Evolutionary conservation across 2,113 vertebrate species (phyloP), one percentile per base, ranked within the genome.

Genomic region (Donacobius atricapilla): DNA sequence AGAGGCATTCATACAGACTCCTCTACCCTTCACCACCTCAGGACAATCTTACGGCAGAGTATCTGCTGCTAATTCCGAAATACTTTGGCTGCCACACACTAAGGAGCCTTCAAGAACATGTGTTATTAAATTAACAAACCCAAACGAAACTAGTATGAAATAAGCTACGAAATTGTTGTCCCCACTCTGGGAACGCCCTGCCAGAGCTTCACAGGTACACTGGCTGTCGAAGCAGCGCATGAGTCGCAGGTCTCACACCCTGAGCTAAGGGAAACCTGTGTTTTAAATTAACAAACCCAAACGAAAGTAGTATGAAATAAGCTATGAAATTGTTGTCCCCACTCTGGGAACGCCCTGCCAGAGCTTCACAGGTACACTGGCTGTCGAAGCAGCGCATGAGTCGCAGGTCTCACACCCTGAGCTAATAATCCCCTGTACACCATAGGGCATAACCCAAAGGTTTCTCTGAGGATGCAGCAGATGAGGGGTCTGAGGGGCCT

Each of bases 401-500:
- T n/a, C 33, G 60, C 60, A 16, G 5, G 24, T 42, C 63, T 30
- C 18, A 24, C 45, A 7, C 19, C 20, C 9, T 7, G 14, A 11
- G 65, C 1, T 5, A 2, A 39, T n/a, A n/a, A n/a, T n/a, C n/a
- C n/a, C n/a, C n/a, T n/a, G 1, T 0, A 6, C 40, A 31, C 11
- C 45, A 9, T 13, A 12, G 37, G 54, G 65, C 24, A 39, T 1
- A 20, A 50, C 10, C 31, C 60, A 8, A 11, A 0, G 9, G 54
- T 18, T 27, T 6, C 61, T 77, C 2, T 22, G 69, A 31, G 64
- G n/a, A 15, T 13, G 1, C 37, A 66, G 25, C 9, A 15, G 13
- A 50, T 45, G 2, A 27, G 18, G 10, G 3, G 37, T 14, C 18
- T 3, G 31, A 77, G 47, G 15, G 61, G 39, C 33, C n/a, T 28